A percentile compares a stretch with the other conserved stretches of the same genome.
Conservation (phyloP, 2,797 vertebrate genomes). For the Momotus momota region DNA sequence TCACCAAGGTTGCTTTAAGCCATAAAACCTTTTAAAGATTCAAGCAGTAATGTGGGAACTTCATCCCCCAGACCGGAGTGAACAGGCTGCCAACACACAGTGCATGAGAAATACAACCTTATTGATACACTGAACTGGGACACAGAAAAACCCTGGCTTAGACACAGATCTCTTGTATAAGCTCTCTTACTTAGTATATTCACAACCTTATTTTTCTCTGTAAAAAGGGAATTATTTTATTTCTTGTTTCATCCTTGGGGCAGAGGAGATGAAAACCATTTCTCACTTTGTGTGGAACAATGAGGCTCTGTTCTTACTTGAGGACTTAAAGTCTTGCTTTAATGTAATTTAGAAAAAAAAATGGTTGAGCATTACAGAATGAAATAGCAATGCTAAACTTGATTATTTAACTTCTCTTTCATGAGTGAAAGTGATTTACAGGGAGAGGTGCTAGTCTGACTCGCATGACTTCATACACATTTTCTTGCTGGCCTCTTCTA, state of each 20-base stretch:
- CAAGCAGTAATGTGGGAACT: neutral
- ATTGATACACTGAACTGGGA: neutral
- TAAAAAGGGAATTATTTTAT: neutral
- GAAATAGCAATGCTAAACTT: neutral
- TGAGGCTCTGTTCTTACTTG: neutral
- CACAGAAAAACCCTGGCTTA: neutral
- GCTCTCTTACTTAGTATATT: neutral
- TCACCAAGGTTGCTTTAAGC: neutral
- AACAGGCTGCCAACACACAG: neutral
- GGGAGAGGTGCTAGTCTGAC: neutral
- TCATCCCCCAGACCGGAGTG: neutral
- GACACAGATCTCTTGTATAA: neutral
- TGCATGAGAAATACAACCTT: neutral
- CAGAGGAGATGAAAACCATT: neutral
- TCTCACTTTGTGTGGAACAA: conserved; percentile 3
- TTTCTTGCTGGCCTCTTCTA: neutral
- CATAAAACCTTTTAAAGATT: neutral
- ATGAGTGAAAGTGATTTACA: neutral
- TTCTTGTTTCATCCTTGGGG: neutral
- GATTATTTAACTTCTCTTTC: conserved; percentile 29
- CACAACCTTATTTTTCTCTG: neutral
- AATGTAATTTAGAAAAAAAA: neutral
- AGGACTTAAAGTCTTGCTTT: neutral
- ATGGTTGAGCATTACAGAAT: neutral
- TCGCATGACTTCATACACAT: neutral